phyloP scores from a whole-genome alignment of 2,888 invertebrate species.

The Tipula lateralis region DNA sequence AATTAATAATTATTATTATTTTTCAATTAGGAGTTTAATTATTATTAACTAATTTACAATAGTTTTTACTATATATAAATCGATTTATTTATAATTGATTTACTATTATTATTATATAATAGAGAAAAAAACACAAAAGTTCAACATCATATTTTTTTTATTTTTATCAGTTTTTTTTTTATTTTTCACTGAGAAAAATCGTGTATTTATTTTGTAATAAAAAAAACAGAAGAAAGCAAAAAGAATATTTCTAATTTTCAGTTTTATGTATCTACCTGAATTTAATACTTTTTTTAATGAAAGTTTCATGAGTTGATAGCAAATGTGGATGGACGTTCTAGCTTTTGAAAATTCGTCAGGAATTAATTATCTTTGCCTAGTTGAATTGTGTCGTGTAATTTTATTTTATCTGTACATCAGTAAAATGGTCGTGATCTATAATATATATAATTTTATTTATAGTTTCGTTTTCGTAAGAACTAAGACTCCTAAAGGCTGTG shows the following conservation, averaged over 20 bases:
- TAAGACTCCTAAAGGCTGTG: too few relatives aligned
- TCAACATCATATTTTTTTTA: slow-evolving; percentile 1
- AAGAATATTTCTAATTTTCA: neutral
- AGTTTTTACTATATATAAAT: slow-evolving; percentile 15
- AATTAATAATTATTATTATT: neutral
- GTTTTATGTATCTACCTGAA: neutral
- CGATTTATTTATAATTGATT: slow-evolving; percentile 27
- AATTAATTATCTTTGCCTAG: too few relatives aligned
- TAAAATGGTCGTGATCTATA: too few relatives aligned
- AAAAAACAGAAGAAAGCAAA: neutral
- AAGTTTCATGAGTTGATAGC: neutral
- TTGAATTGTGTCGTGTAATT: too few relatives aligned
- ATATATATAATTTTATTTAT: too few relatives aligned
- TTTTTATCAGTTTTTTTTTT: neutral
- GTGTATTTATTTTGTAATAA: slow-evolving; percentile 29
- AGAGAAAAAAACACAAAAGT: neutral
- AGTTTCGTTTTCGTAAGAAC: too few relatives aligned
- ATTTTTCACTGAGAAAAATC: neutral
- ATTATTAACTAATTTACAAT: slow-evolving; percentile 24
- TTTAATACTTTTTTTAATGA: neutral
- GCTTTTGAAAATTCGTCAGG: too few relatives aligned
- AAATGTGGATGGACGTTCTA: neutral
- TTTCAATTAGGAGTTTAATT: slow-evolving; percentile 24
- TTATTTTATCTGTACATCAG: too few relatives aligned
- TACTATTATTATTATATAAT: neutral